phyloP scores from a whole-genome alignment of 2,888 invertebrate species.

The Drosophila vallismaia region DNA sequence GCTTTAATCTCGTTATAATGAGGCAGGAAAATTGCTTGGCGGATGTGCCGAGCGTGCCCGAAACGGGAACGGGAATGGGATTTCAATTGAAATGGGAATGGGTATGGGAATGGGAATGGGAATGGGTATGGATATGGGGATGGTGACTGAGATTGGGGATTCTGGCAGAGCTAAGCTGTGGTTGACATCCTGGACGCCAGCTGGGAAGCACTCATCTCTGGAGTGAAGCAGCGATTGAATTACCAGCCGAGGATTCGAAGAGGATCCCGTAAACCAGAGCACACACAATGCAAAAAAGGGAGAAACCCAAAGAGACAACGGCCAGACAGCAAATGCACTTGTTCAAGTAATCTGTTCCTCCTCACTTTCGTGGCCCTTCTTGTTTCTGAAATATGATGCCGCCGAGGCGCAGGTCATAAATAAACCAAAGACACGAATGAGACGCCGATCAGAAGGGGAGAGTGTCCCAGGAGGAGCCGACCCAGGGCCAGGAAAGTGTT shows the following conservation, averaged over 20 bases:
- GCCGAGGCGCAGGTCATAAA: slow-evolving; percentile 74
- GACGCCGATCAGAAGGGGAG: slow-evolving; percentile 26
- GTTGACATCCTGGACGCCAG: slow-evolving; percentile 77
- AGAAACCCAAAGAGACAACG: slow-evolving; percentile 28
- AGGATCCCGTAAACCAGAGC: slow-evolving; percentile 19
- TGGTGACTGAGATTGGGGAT: slow-evolving; percentile 5
- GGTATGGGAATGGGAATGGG: slow-evolving; percentile 18
- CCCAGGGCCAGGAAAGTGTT: slow-evolving; percentile 64
- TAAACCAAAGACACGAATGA: slow-evolving; percentile 48
- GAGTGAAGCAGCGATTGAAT: slow-evolving; percentile 66
- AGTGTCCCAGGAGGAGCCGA: background rate
- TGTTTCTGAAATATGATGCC: slow-evolving; percentile 74
- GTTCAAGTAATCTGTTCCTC: slow-evolving; percentile 53
- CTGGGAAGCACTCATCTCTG: slow-evolving; percentile 53
- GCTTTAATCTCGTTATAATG: slow-evolving; percentile 74
- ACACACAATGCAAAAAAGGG: slow-evolving; percentile 31
- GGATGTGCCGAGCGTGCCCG: slow-evolving; percentile 70
- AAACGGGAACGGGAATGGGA: slow-evolving; percentile 23
- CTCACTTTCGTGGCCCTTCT: slow-evolving; percentile 17
- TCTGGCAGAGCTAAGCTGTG: slow-evolving; percentile 50
- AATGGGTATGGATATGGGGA: background rate
- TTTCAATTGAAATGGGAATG: background rate
- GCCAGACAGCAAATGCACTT: slow-evolving; percentile 70
- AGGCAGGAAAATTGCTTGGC: slow-evolving; percentile 62
- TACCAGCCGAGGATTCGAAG: slow-evolving; percentile 48